Evolutionary conservation across 2,797 vertebrate genomes (phyloP), one percentile per base, ranked within the genome.

Genomic region (Pampus argenteus): DNA sequence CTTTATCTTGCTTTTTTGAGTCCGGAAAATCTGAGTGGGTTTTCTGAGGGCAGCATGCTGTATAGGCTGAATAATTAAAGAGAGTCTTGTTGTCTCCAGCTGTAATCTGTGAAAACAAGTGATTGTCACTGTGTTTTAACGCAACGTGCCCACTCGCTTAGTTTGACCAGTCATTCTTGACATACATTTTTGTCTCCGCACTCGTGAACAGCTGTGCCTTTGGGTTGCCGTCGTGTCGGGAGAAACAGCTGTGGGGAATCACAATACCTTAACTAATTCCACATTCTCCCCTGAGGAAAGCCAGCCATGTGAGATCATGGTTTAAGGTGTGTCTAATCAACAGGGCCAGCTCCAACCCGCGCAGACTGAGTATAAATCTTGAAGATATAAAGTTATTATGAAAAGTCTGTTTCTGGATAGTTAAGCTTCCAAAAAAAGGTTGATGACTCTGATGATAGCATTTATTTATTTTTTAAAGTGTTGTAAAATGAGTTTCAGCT

Each of bases 231-330:
- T 80, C 71, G 74, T 52, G 77, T 83, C 59, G 42, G 78, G 85
- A 31, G 7, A 92, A 94, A 93, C 91, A 94, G 91, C 90, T 92
- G 93, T 90, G 88, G 81, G 71, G 88, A 93, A 90, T 92, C 90
- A 84, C 86, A 78, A 89, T 88, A 88, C 89, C 88, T 91, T 93
- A 92, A 93, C 91, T 79, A 90, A 91, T 89, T 89, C 85, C 90
- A 94, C 80, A 88, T 89, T 89, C 81, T 84, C 63, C 84, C 89
- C 86, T 26, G 76, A 86, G 77, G 84, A 79, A 66, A 85, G 86
- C 82, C 88, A 87, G 87, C 86, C 83, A 78, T 84, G 81, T 92
- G 91, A 93, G 85, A 79, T 93, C 90, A 92, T 90, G 76, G 75
- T 91, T 86, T 86, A 87, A 92, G 91, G 90, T 91, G 89, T 91